Base-by-base conservation (phyloP, 2,888 invertebrate genomes). In the Cerastis rubricosa region DNA sequence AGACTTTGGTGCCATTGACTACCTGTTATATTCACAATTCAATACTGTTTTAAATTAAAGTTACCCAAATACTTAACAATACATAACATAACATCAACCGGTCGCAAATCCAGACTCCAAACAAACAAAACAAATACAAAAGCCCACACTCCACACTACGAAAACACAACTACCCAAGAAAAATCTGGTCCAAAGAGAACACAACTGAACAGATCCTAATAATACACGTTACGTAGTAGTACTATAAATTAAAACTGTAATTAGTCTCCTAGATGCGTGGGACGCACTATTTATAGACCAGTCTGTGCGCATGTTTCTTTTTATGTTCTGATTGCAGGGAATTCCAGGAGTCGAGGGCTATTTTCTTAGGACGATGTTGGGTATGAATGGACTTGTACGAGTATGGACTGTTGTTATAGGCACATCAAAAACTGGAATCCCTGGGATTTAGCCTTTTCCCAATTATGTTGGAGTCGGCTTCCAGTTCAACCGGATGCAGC, bases 281-380 rank as follows among this genome's bases (percentile, higher is more conserved):
- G 92, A 54, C 49, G 85, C 0, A 64, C 86, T 93, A 93, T 91
- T 85, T 89, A 87, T 93, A 92, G 90, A 77, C n/a, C 47, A n/a
- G 68, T 45, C 51, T 64, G 54, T 54, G 29, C 63, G 49, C 57
- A 61, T 45, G 45, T 63, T 47, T 35, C 67, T 64, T 65, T 73
- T 68, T 43, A 72, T 57, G 22, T 47, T 43, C 40, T 40, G 43
- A 29, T 11, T 84, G 25, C 12, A 57, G n/a, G 51, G 59, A 81
- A 85, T 81, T 68, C 85, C 65, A 67, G 70, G 76, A 69, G 3
- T 2, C 12, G 8, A 0, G 0, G 9, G 25, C 22, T 66, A 66
- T 76, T 83, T 68, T 82, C 47, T 66, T 35, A 75, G 19, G 45
- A 40, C 63, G 54, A 70, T 43, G 7, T 6, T 57, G 3, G 19